A percentile compares a stretch with the other conserved stretches of the same genome.
Evolutionary conservation across 2,113 vertebrate genomes (phyloP).

Genomic region (Dolichallabes microphthalmus): DNA sequence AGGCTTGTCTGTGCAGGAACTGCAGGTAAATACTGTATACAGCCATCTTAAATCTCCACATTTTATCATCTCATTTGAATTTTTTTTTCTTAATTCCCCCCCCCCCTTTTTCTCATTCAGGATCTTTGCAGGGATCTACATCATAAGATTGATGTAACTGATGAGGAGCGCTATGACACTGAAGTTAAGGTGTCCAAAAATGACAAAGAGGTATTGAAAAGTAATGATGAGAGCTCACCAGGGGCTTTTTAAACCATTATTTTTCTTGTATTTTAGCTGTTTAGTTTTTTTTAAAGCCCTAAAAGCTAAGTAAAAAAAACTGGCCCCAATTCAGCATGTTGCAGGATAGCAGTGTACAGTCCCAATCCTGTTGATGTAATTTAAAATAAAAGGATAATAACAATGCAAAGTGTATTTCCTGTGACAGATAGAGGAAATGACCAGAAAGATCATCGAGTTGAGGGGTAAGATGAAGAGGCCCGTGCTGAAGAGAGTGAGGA

Average conservation of each 20-base stretch:
- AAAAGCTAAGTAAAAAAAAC: background rate
- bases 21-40: constrained; percentile 58
- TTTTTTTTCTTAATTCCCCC: background rate
- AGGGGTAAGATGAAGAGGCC: constrained; percentile 69
- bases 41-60: background rate
- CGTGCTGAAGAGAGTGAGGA: constrained; percentile 73
- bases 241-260: no score
- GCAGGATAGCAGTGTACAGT: background rate
- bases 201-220: constrained; percentile 64
- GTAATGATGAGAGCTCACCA: background rate
- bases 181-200: constrained; percentile 71
- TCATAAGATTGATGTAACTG: constrained; percentile 67
- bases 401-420: background rate
- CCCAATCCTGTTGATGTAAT: background rate
- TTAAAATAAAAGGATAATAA: background rate
- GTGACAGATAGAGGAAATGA: constrained; percentile 31
- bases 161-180: constrained; percentile 73
- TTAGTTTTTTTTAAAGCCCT: background rate
- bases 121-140: constrained; percentile 73
- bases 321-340: background rate
- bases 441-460: constrained; percentile 55
- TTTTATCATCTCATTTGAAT: background rate
- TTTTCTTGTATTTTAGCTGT: background rate
- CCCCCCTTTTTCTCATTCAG: constrained; percentile 57
- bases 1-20: constrained; percentile 67